A percentile compares a stretch with the other conserved stretches of the same genome.
Evolutionary conservation across 2,113 vertebrate genomes (phyloP).

Genomic region (Bettongia penicillata): DNA sequence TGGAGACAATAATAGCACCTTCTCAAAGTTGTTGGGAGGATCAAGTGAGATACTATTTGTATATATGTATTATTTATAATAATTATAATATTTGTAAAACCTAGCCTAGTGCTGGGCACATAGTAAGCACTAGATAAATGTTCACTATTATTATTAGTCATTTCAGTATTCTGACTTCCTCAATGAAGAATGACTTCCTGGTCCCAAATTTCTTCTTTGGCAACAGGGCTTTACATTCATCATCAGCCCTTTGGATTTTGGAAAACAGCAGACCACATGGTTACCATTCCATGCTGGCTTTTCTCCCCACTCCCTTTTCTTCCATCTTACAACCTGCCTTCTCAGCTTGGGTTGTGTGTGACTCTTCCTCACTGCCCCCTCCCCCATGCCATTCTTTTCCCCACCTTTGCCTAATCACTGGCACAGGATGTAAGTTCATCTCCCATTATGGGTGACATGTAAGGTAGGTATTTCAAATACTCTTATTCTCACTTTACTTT

Average conservation of each 20-base stretch:
- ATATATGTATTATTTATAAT: not conserved
- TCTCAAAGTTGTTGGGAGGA: not conserved
- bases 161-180: not conserved
- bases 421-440: not conserved
- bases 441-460: not conserved
- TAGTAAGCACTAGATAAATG: not conserved
- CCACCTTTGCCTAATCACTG: not conserved
- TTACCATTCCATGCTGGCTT: not conserved
- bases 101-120: not conserved
- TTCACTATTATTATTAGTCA: not conserved
- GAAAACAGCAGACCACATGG: not conserved
- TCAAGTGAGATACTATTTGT: not conserved
- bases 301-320: not conserved
- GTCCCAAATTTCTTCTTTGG: not conserved
- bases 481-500: not conserved
- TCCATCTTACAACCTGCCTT: not conserved
- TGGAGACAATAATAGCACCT: not conserved
- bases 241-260: not conserved
- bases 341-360: not conserved
- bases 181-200: not conserved
- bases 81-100: not conserved
- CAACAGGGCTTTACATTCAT: not conserved
- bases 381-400: not conserved
- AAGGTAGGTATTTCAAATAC: not conserved
- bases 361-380: not conserved